Evolutionary conservation across 2,113 vertebrate species (phyloP).

Genomic region (Marmota monax): DNA sequence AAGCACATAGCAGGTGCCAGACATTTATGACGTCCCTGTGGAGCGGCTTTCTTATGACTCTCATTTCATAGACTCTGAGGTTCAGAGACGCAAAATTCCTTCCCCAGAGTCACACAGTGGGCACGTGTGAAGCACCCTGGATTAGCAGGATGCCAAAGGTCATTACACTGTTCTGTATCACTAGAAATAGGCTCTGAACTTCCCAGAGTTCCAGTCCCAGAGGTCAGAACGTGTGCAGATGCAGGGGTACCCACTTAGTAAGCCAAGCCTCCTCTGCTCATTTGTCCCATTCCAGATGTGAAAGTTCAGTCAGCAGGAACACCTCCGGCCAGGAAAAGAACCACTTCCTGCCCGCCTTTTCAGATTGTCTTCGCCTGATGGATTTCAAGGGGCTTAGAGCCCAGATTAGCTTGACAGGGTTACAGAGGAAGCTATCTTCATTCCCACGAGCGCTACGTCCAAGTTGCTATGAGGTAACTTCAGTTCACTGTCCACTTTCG

Average conservation of each 20-base stretch:
- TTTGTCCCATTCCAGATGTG: not conserved
- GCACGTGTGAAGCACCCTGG: fast-evolving
- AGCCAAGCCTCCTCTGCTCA: not conserved
- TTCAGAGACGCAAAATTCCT: not conserved
- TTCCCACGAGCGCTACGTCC: not conserved
- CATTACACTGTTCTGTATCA: not conserved
- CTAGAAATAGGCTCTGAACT: not conserved
- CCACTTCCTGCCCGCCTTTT: not conserved
- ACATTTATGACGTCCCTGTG: not conserved
- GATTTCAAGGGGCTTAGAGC: not conserved
- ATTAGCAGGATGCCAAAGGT: not conserved
- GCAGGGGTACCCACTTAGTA: not conserved
- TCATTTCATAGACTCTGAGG: not conserved
- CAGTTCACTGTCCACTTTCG: not conserved
- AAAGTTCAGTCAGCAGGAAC: constrained; percentile 11
- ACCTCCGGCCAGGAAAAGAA: not conserved
- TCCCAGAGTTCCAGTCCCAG: not conserved
- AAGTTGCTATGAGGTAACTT: not conserved
- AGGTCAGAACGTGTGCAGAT: not conserved
- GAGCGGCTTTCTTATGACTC: not conserved
- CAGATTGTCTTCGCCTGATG: not conserved
- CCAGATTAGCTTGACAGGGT: not conserved
- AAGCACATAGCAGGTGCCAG: not conserved
- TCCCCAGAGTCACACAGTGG: not conserved
- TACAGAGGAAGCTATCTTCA: not conserved